Evolutionary conservation across 2,888 invertebrate species (phyloP).

Genomic region (Nephrotoma guestfalica): DNA sequence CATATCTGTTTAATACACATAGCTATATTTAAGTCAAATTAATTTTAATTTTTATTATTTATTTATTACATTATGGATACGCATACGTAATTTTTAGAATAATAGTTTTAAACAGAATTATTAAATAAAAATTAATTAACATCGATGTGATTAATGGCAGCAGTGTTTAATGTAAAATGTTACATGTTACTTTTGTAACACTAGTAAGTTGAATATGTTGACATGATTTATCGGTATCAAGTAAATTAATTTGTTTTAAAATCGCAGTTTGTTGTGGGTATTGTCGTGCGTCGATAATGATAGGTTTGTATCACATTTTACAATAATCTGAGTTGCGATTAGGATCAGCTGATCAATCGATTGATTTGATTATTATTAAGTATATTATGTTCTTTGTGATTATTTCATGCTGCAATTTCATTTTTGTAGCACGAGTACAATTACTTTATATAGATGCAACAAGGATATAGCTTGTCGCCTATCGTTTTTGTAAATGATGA

Average conservation of each 20-base stretch:
- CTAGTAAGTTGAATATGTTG: not conserved
- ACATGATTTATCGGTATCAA: not conserved
- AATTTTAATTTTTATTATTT: not conserved
- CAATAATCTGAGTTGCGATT: not conserved
- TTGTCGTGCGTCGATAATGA: not conserved
- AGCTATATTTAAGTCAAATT: not conserved
- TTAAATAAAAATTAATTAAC: not conserved
- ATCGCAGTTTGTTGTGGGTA: not conserved
- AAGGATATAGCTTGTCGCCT: too few relatives aligned
- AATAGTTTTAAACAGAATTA: not conserved
- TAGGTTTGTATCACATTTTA: not conserved
- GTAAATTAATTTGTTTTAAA: not conserved
- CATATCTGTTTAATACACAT: too few relatives aligned
- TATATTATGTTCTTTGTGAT: not conserved
- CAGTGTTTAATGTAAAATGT: not conserved
- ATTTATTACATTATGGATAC: not conserved
- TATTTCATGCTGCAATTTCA: not conserved
- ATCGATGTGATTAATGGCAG: not conserved
- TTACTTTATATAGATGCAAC: too few relatives aligned
- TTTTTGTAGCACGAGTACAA: too few relatives aligned
- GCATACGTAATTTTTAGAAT: not conserved
- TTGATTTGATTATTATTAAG: not conserved
- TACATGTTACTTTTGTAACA: not conserved
- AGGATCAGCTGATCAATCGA: not conserved
- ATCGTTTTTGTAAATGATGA: too few relatives aligned